Conservation (phyloP, 1,140 invertebrate species). For the Tribolium madens region DNA sequence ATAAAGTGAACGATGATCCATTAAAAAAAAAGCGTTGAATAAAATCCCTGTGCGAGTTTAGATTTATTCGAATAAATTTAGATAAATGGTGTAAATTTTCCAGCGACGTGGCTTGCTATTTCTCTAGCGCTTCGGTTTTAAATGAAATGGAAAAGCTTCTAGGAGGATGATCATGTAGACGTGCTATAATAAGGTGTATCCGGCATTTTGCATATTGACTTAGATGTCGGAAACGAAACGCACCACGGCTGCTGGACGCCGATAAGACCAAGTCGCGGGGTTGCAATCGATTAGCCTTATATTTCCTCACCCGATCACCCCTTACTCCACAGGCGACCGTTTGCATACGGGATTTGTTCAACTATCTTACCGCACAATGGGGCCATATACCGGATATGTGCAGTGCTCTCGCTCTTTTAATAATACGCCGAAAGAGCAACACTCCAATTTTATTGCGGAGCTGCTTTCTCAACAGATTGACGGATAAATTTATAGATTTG, state of each 20-base stretch:
- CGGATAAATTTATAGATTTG: constrained; percentile 21
- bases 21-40: background rate
- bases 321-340: constrained; percentile 31
- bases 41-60: background rate
- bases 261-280: constrained; percentile 45
- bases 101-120: constrained; percentile 4
- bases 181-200: constrained; percentile 44
- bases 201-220: constrained; percentile 46
- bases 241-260: constrained; percentile 44
- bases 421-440: background rate
- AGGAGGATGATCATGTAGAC: constrained; percentile 39
- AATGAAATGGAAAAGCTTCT: constrained; percentile 32
- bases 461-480: constrained; percentile 12
- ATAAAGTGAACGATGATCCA: background rate
- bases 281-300: constrained; percentile 45
- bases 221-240: constrained; percentile 43
- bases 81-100: constrained; percentile 35
- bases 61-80: constrained; percentile 23
- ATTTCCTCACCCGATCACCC: constrained; percentile 41
- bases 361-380: constrained; percentile 36
- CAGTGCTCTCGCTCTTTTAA: constrained; percentile 6
- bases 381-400: constrained; percentile 22
- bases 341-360: constrained; percentile 44
- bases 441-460: constrained; percentile 13
- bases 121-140: constrained; percentile 18